These are phyloP conservation scores for Phycodurus eques DNA, from an alignment of 2,113 vertebrate species.

Conservation along the genomic window DNA sequence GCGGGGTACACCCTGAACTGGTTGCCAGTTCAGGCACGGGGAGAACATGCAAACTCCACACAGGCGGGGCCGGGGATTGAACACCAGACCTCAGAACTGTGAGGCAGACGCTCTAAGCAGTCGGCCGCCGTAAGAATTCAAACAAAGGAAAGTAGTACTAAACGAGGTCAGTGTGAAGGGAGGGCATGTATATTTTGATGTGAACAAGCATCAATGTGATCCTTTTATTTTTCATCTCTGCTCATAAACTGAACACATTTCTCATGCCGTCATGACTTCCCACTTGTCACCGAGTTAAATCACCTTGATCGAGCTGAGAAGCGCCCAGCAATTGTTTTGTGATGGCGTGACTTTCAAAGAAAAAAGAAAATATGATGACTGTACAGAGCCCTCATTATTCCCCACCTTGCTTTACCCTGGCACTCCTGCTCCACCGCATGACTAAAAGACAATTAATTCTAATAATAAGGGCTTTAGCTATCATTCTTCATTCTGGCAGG, in stretches of 20 bases:
- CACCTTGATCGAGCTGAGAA: conserved; percentile 63
- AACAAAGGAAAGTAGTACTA: not conserved
- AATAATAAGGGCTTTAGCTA: conserved; percentile 87
- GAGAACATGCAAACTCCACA: too few species aligned
- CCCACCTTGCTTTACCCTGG: conserved; percentile 82
- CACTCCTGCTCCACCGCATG: conserved; percentile 85
- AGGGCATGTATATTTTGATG: conserved; percentile 42
- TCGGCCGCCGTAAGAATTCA: not conserved
- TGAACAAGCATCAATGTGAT: conserved; percentile 22
- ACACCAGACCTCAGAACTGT: too few species aligned
- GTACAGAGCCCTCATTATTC: conserved; percentile 83
- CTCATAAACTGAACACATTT: conserved; percentile 41
- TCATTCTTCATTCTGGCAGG: conserved; percentile 99
- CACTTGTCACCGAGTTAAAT: conserved; percentile 63
- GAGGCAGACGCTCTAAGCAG: too few species aligned
- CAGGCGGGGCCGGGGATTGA: too few species aligned
- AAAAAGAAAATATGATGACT: conserved; percentile 79
- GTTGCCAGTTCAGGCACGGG: too few species aligned
- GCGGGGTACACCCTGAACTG: too few species aligned
- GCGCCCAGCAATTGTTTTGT: conserved; percentile 74
- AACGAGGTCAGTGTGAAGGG: not conserved
- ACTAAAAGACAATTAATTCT: conserved; percentile 99
- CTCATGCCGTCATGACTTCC: conserved; percentile 63
- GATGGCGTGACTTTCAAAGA: conserved; percentile 68
- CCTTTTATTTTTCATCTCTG: conserved; percentile 18